Evolutionary conservation across 2,113 vertebrate species (phyloP).

Genomic region (Perca flavescens): DNA sequence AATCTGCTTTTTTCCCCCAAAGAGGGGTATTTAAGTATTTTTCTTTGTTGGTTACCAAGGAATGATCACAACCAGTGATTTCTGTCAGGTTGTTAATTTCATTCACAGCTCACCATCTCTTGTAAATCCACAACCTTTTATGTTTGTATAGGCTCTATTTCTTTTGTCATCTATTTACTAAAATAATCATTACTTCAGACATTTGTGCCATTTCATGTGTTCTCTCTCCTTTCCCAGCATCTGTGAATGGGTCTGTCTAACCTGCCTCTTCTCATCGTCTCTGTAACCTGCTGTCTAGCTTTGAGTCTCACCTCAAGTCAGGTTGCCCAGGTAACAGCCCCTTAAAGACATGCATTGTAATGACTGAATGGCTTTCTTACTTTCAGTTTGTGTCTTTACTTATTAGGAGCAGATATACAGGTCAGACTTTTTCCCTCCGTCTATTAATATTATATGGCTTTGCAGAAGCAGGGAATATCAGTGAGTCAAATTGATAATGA

Average conservation of each 20-base stretch:
- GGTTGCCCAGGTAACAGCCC: conserved; percentile 86
- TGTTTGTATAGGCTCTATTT: neutral
- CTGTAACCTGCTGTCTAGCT: conserved; percentile 72
- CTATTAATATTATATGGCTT: conserved; percentile 52
- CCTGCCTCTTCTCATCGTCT: conserved; percentile 43
- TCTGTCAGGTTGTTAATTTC: too few relatives aligned
- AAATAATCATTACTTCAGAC: conserved; percentile 11
- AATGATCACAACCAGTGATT: too few relatives aligned
- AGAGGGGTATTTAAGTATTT: too few relatives aligned
- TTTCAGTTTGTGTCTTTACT: conserved; percentile 57
- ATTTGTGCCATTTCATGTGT: conserved; percentile 22
- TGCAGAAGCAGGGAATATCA: conserved; percentile 48
- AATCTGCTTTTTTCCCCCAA: too few relatives aligned
- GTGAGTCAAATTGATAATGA: conserved; percentile 66
- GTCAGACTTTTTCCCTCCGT: conserved; percentile 45
- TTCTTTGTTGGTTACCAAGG: too few relatives aligned
- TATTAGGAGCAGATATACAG: conserved; percentile 43
- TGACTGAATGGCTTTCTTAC: conserved; percentile 77
- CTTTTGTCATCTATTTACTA: neutral
- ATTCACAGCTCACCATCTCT: neutral
- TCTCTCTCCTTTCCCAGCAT: conserved; percentile 19
- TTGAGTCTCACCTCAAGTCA: conserved; percentile 80
- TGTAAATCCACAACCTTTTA: neutral
- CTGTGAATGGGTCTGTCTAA: conserved; percentile 33
- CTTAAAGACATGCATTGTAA: conserved; percentile 81